phyloP scores from a whole-genome alignment of 2,113 vertebrate genomes.

The Takifugu flavidus region DNA sequence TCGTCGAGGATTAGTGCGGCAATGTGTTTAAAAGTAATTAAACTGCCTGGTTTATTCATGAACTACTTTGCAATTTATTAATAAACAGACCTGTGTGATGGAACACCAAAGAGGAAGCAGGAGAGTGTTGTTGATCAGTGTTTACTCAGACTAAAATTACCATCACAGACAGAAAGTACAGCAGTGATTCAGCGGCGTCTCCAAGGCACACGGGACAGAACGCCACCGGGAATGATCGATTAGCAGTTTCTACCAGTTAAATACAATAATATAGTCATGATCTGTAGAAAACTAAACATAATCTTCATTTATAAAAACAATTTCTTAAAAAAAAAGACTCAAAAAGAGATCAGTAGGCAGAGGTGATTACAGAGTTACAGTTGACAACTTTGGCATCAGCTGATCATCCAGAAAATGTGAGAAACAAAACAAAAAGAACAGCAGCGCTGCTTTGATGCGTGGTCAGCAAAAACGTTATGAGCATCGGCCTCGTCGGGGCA shows the following conservation, averaged over 20 bases:
- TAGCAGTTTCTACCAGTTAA: slow-evolving; percentile 34
- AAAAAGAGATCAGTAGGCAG: slow-evolving; percentile 17
- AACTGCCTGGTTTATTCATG: neutral
- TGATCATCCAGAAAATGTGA: slow-evolving; percentile 25
- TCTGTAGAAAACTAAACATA: slow-evolving; percentile 49
- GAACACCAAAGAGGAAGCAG: slow-evolving; percentile 9
- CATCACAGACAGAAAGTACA: slow-evolving; percentile 52
- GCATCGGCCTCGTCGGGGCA: slow-evolving; percentile 2
- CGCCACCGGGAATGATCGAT: slow-evolving; percentile 13
- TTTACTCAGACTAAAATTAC: slow-evolving; percentile 58
- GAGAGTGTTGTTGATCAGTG: slow-evolving; percentile 2
- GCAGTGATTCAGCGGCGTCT: slow-evolving; percentile 31
- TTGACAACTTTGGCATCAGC: slow-evolving; percentile 55
- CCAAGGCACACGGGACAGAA: slow-evolving; percentile 42
- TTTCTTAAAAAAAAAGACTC: slow-evolving; percentile 14
- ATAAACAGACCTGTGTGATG: neutral
- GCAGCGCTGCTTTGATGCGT: neutral
- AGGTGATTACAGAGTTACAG: slow-evolving; percentile 31
- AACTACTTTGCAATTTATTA: neutral
- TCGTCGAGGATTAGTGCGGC: neutral
- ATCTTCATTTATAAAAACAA: slow-evolving; percentile 41
- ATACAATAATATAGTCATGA: slow-evolving; percentile 41
- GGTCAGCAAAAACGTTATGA: slow-evolving; percentile 16
- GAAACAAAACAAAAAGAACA: slow-evolving; percentile 22
- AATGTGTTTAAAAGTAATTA: neutral